Conservation (phyloP, 2,888 invertebrate genomes). For the Fragum whitleyi region DNA sequence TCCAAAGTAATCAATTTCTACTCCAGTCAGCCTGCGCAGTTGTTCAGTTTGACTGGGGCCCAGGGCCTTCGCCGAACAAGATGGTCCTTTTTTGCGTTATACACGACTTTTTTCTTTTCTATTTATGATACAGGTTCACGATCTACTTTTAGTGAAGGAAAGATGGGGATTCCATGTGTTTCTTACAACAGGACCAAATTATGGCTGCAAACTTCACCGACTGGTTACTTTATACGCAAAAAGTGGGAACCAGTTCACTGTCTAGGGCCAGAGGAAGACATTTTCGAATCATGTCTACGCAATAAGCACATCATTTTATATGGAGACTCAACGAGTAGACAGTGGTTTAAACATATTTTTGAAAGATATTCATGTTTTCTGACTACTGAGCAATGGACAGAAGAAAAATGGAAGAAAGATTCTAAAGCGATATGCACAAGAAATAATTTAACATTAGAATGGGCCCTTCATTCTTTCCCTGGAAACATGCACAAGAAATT, state of each 20-base stretch:
- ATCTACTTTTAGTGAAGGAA: neutral
- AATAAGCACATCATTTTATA: slow-evolving; percentile 20
- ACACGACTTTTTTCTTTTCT: no score
- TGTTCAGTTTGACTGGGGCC: no score
- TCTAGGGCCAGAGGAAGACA: neutral
- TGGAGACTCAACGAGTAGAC: slow-evolving; percentile 37
- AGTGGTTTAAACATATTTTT: slow-evolving; percentile 23
- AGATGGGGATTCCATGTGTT: neutral
- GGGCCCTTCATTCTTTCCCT: slow-evolving; percentile 22
- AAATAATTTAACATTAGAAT: slow-evolving; percentile 12
- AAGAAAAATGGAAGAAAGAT: slow-evolving; percentile 23
- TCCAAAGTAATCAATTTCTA: no score
- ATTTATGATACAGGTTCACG: no score
- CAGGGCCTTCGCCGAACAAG: no score
- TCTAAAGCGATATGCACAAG: neutral
- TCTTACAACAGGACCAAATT: neutral
- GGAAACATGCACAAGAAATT: neutral
- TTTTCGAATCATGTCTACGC: slow-evolving; percentile 14
- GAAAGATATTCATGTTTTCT: slow-evolving; percentile 10
- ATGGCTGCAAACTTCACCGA: neutral
- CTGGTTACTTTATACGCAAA: neutral
- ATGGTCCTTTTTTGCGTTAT: no score
- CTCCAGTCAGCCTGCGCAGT: no score
- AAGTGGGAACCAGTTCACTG: neutral
- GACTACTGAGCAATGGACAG: slow-evolving; percentile 17